Evolutionary conservation across 2,113 vertebrate species (phyloP).

Genomic region (Proterorhinus semilunaris): DNA sequence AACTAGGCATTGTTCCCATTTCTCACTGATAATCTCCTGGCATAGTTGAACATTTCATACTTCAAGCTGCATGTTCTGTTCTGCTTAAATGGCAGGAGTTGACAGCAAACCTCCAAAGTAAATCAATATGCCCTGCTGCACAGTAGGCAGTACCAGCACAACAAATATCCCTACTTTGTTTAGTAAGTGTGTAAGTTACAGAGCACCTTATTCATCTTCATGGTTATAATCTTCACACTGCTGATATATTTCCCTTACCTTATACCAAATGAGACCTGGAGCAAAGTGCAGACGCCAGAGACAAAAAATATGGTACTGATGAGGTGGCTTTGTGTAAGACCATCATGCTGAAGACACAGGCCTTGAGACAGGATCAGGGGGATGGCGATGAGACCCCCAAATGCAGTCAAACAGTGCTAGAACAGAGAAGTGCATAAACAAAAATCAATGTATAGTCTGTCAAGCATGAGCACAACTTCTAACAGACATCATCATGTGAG

Average conservation of each 20-base stretch:
- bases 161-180: neutral
- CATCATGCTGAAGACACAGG: conserved; percentile 90
- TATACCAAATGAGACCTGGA: conserved; percentile 92
- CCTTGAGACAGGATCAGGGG: conserved; percentile 89
- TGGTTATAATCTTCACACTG: neutral
- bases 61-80: conserved; percentile 20
- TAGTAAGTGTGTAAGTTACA: too few relatives aligned
- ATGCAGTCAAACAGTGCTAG: conserved; percentile 93
- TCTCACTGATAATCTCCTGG: conserved; percentile 12
- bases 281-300: conserved; percentile 90
- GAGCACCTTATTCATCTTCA: neutral
- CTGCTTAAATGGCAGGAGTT: conserved; percentile 12
- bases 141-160: neutral
- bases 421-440: neutral
- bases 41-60: conserved; percentile 10
- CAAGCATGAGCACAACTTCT: conserved; percentile 9
- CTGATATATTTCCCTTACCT: conserved; percentile 74
- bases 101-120: conserved; percentile 9
- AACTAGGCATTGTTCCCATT: neutral
- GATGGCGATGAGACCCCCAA: conserved; percentile 89
- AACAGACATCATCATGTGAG: conserved; percentile 15
- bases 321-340: conserved; percentile 90
- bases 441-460: neutral
- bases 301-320: conserved; percentile 97
- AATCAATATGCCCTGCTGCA: conserved; percentile 3